Conservation (phyloP, 2,797 vertebrate genomes). For the Gouania willdenowi region DNA sequence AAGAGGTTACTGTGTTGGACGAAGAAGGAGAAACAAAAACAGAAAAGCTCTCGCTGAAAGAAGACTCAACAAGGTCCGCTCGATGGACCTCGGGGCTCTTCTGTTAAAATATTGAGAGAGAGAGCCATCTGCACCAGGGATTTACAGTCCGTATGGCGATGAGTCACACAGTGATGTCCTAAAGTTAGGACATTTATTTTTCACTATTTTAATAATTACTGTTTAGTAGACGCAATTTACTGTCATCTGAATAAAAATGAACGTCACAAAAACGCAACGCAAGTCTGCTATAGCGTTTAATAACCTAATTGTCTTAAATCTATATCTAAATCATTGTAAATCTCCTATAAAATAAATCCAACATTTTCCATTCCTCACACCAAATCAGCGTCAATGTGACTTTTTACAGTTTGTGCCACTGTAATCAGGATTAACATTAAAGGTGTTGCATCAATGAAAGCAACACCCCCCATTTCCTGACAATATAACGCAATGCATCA, state of each 20-base stretch:
- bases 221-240: no score
- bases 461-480: slow-evolving; percentile 34
- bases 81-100: slow-evolving; percentile 21
- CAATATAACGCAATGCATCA: slow-evolving; percentile 33
- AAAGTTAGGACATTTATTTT: background rate
- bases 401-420: background rate
- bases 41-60: slow-evolving; percentile 12
- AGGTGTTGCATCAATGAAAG: slow-evolving; percentile 16
- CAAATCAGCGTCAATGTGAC: background rate
- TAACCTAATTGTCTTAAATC: no score
- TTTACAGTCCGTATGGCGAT: background rate
- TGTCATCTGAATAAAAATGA: no score
- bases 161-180: no score
- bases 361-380: no score
- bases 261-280: no score
- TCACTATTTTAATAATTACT: no score
- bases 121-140: slow-evolving; percentile 7
- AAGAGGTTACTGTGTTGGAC: slow-evolving; percentile 22
- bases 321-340: slow-evolving; percentile 1
- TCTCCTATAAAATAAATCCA: slow-evolving; percentile 10
- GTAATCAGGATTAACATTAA: background rate
- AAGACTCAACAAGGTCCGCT: slow-evolving; percentile 21
- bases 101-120: slow-evolving; percentile 15
- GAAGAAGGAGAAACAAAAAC: no score
- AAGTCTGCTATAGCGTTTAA: no score